These are phyloP conservation scores for Galeruca laticollis DNA, from an alignment of 2,888 invertebrate species.

Conservation along the genomic window DNA sequence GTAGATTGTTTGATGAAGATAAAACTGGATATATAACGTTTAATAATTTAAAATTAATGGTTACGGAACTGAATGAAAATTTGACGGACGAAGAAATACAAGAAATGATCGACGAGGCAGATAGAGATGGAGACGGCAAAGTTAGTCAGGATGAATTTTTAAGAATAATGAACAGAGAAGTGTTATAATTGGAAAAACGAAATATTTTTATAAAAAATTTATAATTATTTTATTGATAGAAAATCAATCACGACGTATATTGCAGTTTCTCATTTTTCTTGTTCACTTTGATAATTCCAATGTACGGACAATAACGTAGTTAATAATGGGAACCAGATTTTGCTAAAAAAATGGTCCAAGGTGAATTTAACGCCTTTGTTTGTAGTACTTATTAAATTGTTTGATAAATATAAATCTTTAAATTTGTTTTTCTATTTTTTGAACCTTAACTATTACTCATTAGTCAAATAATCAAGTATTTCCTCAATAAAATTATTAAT, in stretches of 20 bases:
- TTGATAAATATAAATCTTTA: not conserved
- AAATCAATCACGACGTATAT: too few species aligned
- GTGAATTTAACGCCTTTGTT: too few species aligned
- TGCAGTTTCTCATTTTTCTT: too few species aligned
- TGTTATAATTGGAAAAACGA: not conserved
- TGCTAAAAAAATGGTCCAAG: too few species aligned
- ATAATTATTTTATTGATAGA: too few species aligned
- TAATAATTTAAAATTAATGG: constrained; percentile 92
- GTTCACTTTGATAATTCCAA: too few species aligned
- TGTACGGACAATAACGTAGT: too few species aligned
- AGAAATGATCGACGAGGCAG: constrained; percentile 98
- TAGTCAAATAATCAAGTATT: not conserved
- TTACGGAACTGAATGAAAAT: constrained; percentile 93
- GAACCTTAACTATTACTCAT: not conserved
- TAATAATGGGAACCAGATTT: too few species aligned
- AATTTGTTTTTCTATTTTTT: not conserved
- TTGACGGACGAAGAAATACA: constrained; percentile 95
- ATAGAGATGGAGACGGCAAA: constrained; percentile 94
- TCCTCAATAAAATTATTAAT: not conserved
- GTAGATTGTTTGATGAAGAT: constrained; percentile 97
- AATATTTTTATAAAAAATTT: too few species aligned
- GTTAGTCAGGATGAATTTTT: constrained; percentile 96
- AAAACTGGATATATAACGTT: constrained; percentile 96
- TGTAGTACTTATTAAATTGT: too few species aligned
- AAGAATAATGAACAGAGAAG: constrained; percentile 91